phyloP scores from a whole-genome alignment of 2,797 vertebrate species.

The Liasis olivaceus region DNA sequence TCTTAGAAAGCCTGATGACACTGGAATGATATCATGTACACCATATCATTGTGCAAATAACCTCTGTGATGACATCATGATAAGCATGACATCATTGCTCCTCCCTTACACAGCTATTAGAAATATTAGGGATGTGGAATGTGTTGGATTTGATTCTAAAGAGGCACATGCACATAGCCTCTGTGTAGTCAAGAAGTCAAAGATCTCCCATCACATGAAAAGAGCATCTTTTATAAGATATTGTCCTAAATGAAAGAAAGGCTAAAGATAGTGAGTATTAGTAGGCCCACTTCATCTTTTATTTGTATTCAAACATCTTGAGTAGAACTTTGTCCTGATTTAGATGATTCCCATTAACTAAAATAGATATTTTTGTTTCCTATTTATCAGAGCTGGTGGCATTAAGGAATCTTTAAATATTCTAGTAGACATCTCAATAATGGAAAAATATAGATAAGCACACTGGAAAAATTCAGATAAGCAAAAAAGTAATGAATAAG shows the following conservation, averaged over 20 bases:
- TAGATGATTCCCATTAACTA: background rate
- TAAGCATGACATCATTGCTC: background rate
- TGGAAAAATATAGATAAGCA: background rate
- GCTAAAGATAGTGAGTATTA: background rate
- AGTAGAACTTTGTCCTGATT: background rate
- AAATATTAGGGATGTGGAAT: background rate
- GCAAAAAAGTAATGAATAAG: background rate
- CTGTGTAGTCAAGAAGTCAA: background rate
- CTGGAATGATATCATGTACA: background rate
- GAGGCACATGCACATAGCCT: background rate
- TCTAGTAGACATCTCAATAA: background rate
- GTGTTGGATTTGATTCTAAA: background rate
- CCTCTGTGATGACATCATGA: background rate
- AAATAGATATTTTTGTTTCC: background rate
- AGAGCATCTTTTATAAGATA: background rate
- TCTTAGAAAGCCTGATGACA: background rate
- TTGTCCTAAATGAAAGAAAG: background rate
- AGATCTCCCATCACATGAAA: background rate
- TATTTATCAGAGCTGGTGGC: background rate
- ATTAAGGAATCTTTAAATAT: slow-evolving; percentile 2
- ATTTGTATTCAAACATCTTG: background rate
- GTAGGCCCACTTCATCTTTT: background rate
- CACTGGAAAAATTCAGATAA: background rate
- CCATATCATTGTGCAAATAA: background rate
- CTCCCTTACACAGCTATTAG: background rate